phyloP scores from a whole-genome alignment of 2,113 vertebrate genomes.

The Saccopteryx bilineata region DNA sequence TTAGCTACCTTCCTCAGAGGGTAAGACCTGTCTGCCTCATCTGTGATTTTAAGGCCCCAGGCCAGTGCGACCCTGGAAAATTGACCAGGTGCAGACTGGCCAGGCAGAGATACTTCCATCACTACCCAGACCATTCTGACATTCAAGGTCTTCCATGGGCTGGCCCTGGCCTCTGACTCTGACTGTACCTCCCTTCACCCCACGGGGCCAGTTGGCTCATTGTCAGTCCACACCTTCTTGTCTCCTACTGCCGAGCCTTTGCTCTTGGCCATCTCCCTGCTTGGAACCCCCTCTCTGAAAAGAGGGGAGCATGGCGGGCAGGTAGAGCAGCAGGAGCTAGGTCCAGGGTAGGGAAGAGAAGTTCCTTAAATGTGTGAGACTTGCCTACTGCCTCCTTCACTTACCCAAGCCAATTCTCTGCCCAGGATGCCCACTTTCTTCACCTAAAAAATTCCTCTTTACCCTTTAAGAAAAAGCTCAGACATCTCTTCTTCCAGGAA shows the following conservation, averaged over 20 bases:
- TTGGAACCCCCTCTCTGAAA: not conserved
- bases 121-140: not conserved
- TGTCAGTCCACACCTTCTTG: not conserved
- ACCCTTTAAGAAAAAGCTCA: not conserved
- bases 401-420: not conserved
- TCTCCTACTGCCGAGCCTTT: not conserved
- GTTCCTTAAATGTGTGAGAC: rapidly evolving
- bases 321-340: rapidly evolving
- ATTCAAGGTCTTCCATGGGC: not conserved
- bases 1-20: rapidly evolving
- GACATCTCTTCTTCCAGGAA: not conserved
- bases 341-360: not conserved
- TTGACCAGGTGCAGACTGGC: not conserved
- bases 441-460: not conserved
- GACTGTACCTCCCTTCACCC: not conserved
- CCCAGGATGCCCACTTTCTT: not conserved
- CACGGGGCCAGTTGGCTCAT: not conserved
- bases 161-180: not conserved
- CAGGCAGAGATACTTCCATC: not conserved
- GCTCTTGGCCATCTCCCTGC: too few species aligned
- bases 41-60: not conserved
- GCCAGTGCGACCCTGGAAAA: not conserved
- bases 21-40: not conserved
- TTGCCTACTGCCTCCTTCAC: not conserved
- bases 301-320: not conserved